Conservation (phyloP, 2,113 vertebrate genomes). For the Callopanchax toddi region DNA sequence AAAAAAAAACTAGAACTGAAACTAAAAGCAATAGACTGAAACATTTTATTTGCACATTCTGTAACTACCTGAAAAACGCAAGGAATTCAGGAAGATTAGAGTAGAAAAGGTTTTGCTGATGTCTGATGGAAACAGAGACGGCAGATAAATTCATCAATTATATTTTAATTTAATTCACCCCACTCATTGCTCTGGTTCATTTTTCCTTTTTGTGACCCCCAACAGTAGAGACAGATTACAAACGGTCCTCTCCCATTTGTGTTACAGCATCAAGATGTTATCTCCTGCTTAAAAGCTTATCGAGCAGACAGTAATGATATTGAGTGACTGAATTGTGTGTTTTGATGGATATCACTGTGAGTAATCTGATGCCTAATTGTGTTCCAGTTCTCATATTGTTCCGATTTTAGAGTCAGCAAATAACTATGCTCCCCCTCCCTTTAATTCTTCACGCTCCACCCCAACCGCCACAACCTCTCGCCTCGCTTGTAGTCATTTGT, state of each 20-base stretch:
- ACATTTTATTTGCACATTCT: constrained; percentile 8
- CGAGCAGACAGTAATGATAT: constrained; percentile 67
- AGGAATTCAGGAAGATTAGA: constrained; percentile 28
- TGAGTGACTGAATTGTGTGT: constrained; percentile 73
- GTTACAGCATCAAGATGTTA: constrained; percentile 70
- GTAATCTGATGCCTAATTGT: constrained; percentile 75
- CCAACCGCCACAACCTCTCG: constrained; percentile 21
- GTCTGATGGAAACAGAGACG: neutral
- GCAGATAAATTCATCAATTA: constrained; percentile 50
- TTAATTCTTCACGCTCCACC: constrained; percentile 11
- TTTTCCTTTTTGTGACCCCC: constrained; percentile 36
- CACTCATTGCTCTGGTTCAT: constrained; percentile 12
- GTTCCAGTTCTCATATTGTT: constrained; percentile 71
- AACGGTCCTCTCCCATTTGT: constrained; percentile 51
- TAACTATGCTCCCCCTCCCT: constrained; percentile 46
- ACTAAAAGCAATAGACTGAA: constrained; percentile 22
- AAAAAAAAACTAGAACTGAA: constrained; percentile 12
- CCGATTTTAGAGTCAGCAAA: constrained; percentile 64
- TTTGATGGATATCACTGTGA: constrained; percentile 77
- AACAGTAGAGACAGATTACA: constrained; percentile 56
- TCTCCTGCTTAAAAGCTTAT: constrained; percentile 73
- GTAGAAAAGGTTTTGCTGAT: constrained; percentile 11
- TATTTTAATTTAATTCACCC: constrained; percentile 50
- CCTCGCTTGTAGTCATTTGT: constrained; percentile 64
- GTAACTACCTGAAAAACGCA: neutral